A percentile compares a stretch with the other conserved stretches of the same genome.
These are phyloP conservation scores for Nephrotoma appendiculata DNA, from an alignment of 2,888 invertebrate genomes.

Conservation along the genomic window DNA sequence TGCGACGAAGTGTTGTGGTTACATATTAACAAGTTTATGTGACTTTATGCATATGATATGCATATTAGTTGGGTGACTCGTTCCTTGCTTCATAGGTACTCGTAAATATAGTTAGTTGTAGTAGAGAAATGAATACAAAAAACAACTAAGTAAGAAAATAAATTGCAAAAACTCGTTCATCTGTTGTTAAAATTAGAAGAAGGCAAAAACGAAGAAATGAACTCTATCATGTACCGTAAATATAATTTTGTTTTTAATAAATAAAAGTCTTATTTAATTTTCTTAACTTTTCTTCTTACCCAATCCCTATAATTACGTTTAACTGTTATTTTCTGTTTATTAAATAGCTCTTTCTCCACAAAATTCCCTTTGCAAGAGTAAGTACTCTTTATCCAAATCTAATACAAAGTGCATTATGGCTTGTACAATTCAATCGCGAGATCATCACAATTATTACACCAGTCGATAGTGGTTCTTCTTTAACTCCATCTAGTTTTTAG, in stretches of 20 bases:
- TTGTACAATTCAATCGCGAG: neutral
- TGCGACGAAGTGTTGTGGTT: neutral
- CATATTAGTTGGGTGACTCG: neutral
- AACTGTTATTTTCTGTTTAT: neutral
- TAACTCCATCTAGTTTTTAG: neutral
- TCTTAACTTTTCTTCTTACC: neutral
- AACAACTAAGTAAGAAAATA: neutral
- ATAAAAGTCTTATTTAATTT: neutral
- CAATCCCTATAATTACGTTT: neutral
- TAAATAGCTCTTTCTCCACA: neutral
- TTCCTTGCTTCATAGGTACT: too few relatives aligned
- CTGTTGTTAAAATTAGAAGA: neutral
- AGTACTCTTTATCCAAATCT: too few relatives aligned
- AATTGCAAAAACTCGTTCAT: neutral
- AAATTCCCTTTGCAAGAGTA: neutral
- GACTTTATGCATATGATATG: neutral
- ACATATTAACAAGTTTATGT: neutral
- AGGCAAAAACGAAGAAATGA: neutral
- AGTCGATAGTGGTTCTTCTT: neutral
- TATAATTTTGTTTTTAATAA: neutral
- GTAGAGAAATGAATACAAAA: too few relatives aligned
- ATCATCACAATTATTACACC: neutral
- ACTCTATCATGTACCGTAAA: neutral
- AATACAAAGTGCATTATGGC: neutral
- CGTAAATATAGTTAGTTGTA: too few relatives aligned